Percentiles rank a stretch among this genome's conserved stretches.
Evolutionary conservation across 2,888 invertebrate species (phyloP).

Genomic region (Harpalus rubripes): DNA sequence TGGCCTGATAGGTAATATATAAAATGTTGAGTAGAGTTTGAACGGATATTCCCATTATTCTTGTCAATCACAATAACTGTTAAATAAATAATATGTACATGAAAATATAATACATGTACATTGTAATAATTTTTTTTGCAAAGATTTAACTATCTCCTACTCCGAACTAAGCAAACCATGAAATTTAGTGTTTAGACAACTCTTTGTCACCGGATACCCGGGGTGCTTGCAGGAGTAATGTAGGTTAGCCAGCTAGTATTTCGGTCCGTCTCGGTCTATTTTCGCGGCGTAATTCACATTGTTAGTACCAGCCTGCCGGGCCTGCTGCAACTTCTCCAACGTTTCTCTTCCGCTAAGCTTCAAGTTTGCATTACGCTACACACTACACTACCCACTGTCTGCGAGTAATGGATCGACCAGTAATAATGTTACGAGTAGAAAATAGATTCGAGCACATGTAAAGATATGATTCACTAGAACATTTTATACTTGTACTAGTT

Average conservation of each 20-base stretch:
- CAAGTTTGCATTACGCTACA: not conserved
- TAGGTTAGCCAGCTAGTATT: slow-evolving; percentile 41
- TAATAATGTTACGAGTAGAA: not conserved
- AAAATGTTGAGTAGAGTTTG: too few relatives aligned
- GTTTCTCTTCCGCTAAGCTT: not conserved
- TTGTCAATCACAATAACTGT: too few relatives aligned
- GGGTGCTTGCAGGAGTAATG: not conserved
- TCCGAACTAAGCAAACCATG: not conserved
- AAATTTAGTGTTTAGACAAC: not conserved
- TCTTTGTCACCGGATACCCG: not conserved
- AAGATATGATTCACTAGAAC: too few relatives aligned
- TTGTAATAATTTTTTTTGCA: too few relatives aligned
- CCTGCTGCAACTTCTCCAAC: not conserved
- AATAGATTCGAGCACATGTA: not conserved
- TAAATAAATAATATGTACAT: too few relatives aligned
- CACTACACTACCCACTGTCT: not conserved
- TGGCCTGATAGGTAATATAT: too few relatives aligned
- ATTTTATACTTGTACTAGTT: too few relatives aligned
- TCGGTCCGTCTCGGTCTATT: slow-evolving; percentile 39
- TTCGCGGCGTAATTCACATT: slow-evolving; percentile 28
- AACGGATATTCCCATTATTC: too few relatives aligned
- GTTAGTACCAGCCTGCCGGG: slow-evolving; percentile 7
- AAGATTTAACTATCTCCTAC: too few relatives aligned
- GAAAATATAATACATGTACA: too few relatives aligned
- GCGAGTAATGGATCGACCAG: not conserved